Conservation (phyloP, 2,113 vertebrate genomes). For the Stigmatopora argus region DNA sequence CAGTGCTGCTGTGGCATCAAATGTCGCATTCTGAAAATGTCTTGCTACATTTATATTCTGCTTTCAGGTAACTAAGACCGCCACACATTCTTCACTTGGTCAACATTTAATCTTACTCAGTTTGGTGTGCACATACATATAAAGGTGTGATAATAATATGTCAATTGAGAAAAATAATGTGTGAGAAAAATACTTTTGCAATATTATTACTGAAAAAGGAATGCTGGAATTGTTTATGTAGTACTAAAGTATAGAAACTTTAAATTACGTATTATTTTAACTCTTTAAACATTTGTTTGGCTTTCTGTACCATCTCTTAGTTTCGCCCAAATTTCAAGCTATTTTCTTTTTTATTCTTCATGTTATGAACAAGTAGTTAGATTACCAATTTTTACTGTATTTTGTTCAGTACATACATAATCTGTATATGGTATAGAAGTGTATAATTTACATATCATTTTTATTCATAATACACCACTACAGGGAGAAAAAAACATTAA, state of each 20-base stretch:
- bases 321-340: neutral
- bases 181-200: constrained; percentile 17
- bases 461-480: neutral
- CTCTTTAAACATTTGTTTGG: neutral
- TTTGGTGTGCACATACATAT: constrained; percentile 42
- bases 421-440: too few species aligned
- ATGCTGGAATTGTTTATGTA: neutral
- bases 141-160: constrained; percentile 29
- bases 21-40: constrained; percentile 40
- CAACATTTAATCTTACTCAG: constrained; percentile 53
- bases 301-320: neutral
- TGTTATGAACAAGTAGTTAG: neutral
- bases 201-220: constrained; percentile 1
- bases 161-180: constrained; percentile 45
- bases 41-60: constrained; percentile 25
- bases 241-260: neutral
- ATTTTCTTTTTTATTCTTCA: neutral
- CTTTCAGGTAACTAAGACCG: constrained; percentile 49
- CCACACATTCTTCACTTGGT: constrained; percentile 49
- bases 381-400: neutral
- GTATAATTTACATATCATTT: too few species aligned
- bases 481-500: neutral
- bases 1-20: constrained; percentile 34
- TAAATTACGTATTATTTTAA: neutral
- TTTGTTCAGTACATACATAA: too few species aligned